Conservation (phyloP, 2,113 vertebrate species). For the Scomber japonicus region DNA sequence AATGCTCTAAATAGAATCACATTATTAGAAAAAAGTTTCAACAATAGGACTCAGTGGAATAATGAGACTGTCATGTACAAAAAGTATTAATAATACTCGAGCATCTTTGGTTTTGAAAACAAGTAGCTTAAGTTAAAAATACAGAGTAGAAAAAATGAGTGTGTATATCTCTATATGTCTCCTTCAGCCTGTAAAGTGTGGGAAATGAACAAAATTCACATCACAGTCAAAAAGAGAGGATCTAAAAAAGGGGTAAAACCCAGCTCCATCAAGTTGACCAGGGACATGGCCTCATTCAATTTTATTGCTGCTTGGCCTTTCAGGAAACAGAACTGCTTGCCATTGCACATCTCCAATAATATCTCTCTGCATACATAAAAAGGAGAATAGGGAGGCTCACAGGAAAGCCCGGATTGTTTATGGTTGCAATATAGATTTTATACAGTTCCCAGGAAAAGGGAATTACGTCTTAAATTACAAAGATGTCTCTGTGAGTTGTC, state of each 20-base stretch:
- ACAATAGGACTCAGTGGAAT: slow-evolving; percentile 31
- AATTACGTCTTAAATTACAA: slow-evolving; percentile 85
- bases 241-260: slow-evolving; percentile 29
- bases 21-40: not conserved
- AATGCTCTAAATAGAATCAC: slow-evolving; percentile 33
- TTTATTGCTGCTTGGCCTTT: slow-evolving; percentile 77
- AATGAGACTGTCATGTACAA: slow-evolving; percentile 45
- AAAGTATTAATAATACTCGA: slow-evolving; percentile 20
- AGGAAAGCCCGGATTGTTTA: slow-evolving; percentile 80
- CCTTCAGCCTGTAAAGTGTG: not conserved
- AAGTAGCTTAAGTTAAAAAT: slow-evolving; percentile 8
- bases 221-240: slow-evolving; percentile 30
- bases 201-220: slow-evolving; percentile 41
- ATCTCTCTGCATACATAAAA: slow-evolving; percentile 80
- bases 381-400: slow-evolving; percentile 45
- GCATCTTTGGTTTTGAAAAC: slow-evolving; percentile 8
- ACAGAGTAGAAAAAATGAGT: not conserved
- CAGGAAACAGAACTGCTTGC: slow-evolving; percentile 78
- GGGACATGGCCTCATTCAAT: slow-evolving; percentile 52
- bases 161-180: not conserved
- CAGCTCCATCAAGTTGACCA: slow-evolving; percentile 52
- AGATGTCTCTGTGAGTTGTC: slow-evolving; percentile 79
- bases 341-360: slow-evolving; percentile 75
- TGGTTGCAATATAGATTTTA: slow-evolving; percentile 86
- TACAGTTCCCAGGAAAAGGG: slow-evolving; percentile 82